Conservation (phyloP, 2,888 invertebrate species). For the Acanthosoma haemorrhoidale region DNA sequence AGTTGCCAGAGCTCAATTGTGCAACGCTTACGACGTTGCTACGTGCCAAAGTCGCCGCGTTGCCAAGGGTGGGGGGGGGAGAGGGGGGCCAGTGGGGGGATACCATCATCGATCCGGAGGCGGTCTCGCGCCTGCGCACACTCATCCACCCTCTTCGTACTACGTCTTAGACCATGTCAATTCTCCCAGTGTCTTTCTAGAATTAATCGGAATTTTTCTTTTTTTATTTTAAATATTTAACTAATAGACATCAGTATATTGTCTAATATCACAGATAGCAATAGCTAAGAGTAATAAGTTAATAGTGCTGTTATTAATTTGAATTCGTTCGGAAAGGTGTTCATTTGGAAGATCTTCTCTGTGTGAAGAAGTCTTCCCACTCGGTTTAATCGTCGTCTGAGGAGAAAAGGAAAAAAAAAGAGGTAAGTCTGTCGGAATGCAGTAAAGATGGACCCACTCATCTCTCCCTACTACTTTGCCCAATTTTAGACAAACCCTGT, state of each 20-base stretch:
- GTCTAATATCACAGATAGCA: background rate
- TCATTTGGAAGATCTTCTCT: background rate
- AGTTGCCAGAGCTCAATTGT: slow-evolving; percentile 2
- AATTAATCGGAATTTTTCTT: slow-evolving; percentile 13
- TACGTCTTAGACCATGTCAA: slow-evolving; percentile 40
- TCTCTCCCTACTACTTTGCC: background rate
- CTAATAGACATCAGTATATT: background rate
- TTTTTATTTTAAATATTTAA: background rate
- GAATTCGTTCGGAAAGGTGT: background rate
- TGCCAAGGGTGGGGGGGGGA: slow-evolving; percentile 27
- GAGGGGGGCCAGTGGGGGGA: slow-evolving; percentile 26
- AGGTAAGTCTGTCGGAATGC: slow-evolving; percentile 10
- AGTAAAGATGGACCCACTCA: background rate
- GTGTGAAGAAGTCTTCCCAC: background rate
- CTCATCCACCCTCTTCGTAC: slow-evolving; percentile 41
- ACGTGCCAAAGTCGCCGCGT: slow-evolving; percentile 26
- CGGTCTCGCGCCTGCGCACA: slow-evolving; percentile 35
- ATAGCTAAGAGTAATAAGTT: background rate
- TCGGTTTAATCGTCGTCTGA: background rate
- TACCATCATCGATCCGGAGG: slow-evolving; percentile 35
- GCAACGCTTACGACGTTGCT: slow-evolving; percentile 9
- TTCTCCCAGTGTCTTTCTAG: slow-evolving; percentile 36
- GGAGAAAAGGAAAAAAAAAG: too few relatives aligned
- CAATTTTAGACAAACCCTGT: slow-evolving; percentile 1
- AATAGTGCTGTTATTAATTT: background rate